These are phyloP conservation scores for Dendropsophus ebraccatus DNA, from an alignment of 2,113 vertebrate genomes.

Conservation along the genomic window DNA sequence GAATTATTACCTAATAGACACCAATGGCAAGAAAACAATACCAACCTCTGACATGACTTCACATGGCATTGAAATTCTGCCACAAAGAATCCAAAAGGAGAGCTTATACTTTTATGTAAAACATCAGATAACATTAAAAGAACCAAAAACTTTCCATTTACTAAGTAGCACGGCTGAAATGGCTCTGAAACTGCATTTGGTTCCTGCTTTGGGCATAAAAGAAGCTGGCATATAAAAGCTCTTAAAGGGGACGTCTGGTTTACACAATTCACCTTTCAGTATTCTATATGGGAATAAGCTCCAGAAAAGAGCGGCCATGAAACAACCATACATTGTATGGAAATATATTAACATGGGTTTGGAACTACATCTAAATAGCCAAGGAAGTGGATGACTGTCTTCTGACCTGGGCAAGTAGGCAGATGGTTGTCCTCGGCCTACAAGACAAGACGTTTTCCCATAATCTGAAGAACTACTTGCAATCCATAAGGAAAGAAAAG, in stretches of 20 bases:
- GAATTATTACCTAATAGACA: constrained; percentile 23
- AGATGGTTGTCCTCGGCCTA: too few relatives aligned
- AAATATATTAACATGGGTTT: neutral
- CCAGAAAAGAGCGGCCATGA: neutral
- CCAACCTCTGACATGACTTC: neutral
- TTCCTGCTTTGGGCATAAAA: neutral
- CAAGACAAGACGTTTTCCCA: too few relatives aligned
- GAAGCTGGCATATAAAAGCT: neutral
- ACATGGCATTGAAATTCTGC: neutral
- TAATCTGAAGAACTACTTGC: too few relatives aligned
- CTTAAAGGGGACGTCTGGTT: neutral
- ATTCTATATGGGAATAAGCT: neutral
- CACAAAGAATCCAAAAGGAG: neutral
- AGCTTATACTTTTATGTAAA: neutral
- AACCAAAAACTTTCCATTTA: neutral
- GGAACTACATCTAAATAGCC: too few relatives aligned
- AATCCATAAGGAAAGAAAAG: too few relatives aligned
- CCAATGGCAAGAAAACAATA: neutral
- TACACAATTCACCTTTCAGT: too few relatives aligned
- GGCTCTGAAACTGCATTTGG: neutral
- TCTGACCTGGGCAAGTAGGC: too few relatives aligned
- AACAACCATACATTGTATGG: neutral
- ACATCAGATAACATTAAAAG: neutral
- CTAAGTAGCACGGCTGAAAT: neutral
- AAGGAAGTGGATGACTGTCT: too few relatives aligned